Evolutionary conservation across 1,140 invertebrate species (phyloP), one percentile per base, ranked within the genome.

Genomic region (Aphelinus certus): DNA sequence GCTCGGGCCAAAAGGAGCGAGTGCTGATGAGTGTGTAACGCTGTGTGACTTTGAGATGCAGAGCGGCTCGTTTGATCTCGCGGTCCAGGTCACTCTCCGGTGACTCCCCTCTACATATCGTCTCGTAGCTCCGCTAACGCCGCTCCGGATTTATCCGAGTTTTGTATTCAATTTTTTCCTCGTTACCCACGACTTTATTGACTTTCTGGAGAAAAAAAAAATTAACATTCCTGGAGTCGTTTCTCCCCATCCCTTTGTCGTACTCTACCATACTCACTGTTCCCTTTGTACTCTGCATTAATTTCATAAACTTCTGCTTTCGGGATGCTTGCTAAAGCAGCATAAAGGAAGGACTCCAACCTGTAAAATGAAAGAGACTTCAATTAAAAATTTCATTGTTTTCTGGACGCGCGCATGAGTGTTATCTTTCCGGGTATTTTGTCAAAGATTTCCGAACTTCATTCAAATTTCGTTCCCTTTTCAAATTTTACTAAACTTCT

Each of bases 51-150:
- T 80, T 79, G 74, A 79, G 73, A 77, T 78, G 71, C 71, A 76
- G 76, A 79, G 68, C 69, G 75, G 65, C 75, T 66, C 76, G 49
- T 77, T 80, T 79, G 78, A 79, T 80, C 79, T 70, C 61, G 63
- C 26, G 26, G 26, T 26, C 26, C 26, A 26, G 26, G 26, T 26
- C 26, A 26, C 26, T 26, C 26, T 26, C 26, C 26, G 26, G 26
- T 26, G 26, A 26, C 26, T 69, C 49, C 57, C 57, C 57, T 26
- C 57, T 60, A 26, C 51, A 9, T 53, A 53, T 53, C 51, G 51
- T 53, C 9, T 9, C 51, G 51, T 53, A 26, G 26, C 47, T 53
- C 46, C 43, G n/a, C 2, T 48, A 9, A n/a, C 42, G 43, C 26
- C 46, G 42, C 56, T 2, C 26, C 7, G 26, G 51, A 67, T 76